phyloP scores from a whole-genome alignment of 2,113 vertebrate genomes.

The Corvus moneduloides region DNA sequence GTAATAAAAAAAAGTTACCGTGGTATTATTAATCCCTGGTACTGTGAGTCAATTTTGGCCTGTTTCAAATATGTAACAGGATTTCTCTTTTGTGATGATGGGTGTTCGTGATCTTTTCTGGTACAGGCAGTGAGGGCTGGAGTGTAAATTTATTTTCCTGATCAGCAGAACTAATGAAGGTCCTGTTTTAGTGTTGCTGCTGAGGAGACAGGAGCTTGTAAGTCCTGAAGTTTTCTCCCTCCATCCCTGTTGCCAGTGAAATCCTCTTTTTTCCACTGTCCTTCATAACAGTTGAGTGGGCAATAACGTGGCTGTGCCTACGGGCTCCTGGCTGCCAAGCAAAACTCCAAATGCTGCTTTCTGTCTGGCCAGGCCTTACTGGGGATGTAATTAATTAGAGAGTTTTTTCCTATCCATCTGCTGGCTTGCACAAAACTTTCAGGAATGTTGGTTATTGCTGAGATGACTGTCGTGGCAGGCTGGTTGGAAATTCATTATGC shows the following conservation, averaged over 20 bases:
- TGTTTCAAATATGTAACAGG: neutral
- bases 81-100: neutral
- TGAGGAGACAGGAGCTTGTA: neutral
- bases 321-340: neutral
- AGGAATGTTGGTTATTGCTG: conserved; percentile 46
- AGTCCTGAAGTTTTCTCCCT: neutral
- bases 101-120: neutral
- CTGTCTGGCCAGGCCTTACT: conserved; percentile 13
- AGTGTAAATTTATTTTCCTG: neutral
- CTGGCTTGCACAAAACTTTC: conserved; percentile 33
- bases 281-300: neutral
- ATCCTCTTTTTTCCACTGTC: neutral
- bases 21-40: neutral
- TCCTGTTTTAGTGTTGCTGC: neutral
- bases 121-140: neutral
- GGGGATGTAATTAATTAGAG: conserved; percentile 55
- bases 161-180: neutral
- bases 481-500: neutral
- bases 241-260: neutral
- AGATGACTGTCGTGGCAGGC: neutral
- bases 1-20: neutral
- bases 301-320: neutral
- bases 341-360: neutral
- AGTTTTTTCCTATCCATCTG: conserved; percentile 35
- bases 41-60: neutral